These are phyloP conservation scores for Seira ritae DNA, from an alignment of 2,888 invertebrate genomes.

Conservation along the genomic window DNA sequence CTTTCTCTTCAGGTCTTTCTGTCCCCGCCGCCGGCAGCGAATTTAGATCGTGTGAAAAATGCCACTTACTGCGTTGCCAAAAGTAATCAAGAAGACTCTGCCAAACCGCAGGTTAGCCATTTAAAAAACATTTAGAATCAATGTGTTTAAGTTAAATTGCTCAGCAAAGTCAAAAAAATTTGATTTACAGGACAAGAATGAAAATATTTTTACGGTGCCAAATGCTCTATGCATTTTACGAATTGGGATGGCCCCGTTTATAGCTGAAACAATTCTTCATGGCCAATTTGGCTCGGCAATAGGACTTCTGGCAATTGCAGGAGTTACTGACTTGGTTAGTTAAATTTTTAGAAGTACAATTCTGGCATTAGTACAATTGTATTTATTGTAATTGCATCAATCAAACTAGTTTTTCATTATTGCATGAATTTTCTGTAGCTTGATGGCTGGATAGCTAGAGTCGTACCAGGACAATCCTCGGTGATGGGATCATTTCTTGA, in stretches of 20 bases:
- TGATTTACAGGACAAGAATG: slow-evolving; percentile 78
- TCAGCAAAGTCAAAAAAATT: too few species aligned
- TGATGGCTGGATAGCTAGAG: slow-evolving; percentile 97
- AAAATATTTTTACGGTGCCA: slow-evolving; percentile 95
- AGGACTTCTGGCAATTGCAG: slow-evolving; percentile 89
- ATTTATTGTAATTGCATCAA: too few species aligned
- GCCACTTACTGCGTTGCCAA: neutral
- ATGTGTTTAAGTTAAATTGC: too few species aligned
- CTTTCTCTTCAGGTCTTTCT: too few species aligned
- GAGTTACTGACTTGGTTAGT: slow-evolving; percentile 92
- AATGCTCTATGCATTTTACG: slow-evolving; percentile 92
- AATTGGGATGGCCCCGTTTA: slow-evolving; percentile 89
- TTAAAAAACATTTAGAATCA: too few species aligned
- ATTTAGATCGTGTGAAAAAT: neutral
- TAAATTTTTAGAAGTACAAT: slow-evolving; percentile 15
- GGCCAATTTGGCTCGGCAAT: slow-evolving; percentile 87
- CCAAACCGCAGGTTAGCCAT: too few species aligned
- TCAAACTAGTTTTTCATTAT: too few species aligned
- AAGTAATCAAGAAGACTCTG: too few species aligned
- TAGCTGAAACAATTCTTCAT: slow-evolving; percentile 91
- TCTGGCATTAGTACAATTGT: neutral
- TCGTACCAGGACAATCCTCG: slow-evolving; percentile 92
- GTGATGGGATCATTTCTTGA: slow-evolving; percentile 96
- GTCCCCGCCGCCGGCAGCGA: neutral
- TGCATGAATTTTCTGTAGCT: slow-evolving; percentile 81